Evolutionary conservation across 2,113 vertebrate genomes (phyloP).

Genomic region (Alethe diademata): DNA sequence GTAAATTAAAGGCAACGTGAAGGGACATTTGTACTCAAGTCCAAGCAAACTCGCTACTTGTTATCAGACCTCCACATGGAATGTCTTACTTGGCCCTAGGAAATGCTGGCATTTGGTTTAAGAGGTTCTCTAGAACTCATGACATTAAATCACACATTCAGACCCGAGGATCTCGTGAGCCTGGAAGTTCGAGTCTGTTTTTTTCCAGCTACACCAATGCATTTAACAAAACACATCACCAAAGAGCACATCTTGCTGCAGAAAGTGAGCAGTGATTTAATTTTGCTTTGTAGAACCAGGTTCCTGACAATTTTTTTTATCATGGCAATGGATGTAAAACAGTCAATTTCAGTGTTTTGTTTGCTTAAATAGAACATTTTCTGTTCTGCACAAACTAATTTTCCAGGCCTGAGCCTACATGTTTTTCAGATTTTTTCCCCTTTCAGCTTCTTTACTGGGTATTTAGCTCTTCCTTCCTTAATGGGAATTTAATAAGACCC

Average conservation of each 20-base stretch:
- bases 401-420: conserved; percentile 4
- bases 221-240: background rate
- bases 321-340: background rate
- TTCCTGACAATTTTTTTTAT: background rate
- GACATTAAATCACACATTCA: background rate
- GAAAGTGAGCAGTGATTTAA: accelerated
- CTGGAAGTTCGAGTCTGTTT: background rate
- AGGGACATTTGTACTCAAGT: background rate
- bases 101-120: background rate
- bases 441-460: conserved; percentile 2
- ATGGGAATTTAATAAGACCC: conserved; percentile 57
- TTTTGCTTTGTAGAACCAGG: background rate
- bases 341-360: background rate
- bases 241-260: background rate
- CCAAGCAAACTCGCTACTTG: background rate
- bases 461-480: conserved; percentile 51
- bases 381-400: background rate
- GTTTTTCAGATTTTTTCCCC: background rate
- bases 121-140: background rate
- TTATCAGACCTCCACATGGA: background rate
- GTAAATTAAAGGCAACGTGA: background rate
- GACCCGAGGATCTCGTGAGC: background rate
- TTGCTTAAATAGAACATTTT: background rate
- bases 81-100: background rate
- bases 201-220: background rate